These are phyloP conservation scores for Anthonomus grandis DNA, from an alignment of 1,140 invertebrate genomes.

Conservation along the genomic window DNA sequence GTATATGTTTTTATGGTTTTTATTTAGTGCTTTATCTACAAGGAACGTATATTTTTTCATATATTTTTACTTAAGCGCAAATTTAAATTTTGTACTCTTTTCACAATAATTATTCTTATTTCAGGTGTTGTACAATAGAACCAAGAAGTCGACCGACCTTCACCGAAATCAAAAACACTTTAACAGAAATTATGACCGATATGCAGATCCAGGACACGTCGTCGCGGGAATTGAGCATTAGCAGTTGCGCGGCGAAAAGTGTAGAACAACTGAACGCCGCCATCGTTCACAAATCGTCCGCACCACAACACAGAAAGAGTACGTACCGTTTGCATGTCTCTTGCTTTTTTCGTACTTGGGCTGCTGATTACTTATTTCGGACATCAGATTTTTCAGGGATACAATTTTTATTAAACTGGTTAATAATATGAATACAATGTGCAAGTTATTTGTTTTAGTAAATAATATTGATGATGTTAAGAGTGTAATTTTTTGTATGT, in stretches of 20 bases:
- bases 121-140: slow-evolving; percentile 82
- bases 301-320: slow-evolving; percentile 49
- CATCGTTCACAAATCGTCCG: slow-evolving; percentile 31
- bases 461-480: too few relatives aligned
- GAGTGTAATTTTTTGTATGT: too few relatives aligned
- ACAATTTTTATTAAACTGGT: not conserved
- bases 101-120: too few relatives aligned
- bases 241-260: slow-evolving; percentile 42
- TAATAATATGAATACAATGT: not conserved
- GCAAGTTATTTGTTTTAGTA: too few relatives aligned
- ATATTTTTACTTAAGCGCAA: too few relatives aligned
- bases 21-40: too few relatives aligned
- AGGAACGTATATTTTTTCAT: too few relatives aligned
- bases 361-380: not conserved
- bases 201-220: slow-evolving; percentile 50
- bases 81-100: too few relatives aligned
- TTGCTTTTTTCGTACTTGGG: too few relatives aligned
- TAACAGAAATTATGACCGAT: slow-evolving; percentile 54
- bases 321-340: slow-evolving; percentile 28
- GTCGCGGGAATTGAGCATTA: slow-evolving; percentile 42
- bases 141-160: slow-evolving; percentile 81
- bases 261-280: slow-evolving; percentile 44
- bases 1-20: too few relatives aligned
- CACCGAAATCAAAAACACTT: slow-evolving; percentile 66
- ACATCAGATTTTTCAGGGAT: too few relatives aligned